phyloP scores from a whole-genome alignment of 2,888 invertebrate genomes.

The Autographa pulchrina region DNA sequence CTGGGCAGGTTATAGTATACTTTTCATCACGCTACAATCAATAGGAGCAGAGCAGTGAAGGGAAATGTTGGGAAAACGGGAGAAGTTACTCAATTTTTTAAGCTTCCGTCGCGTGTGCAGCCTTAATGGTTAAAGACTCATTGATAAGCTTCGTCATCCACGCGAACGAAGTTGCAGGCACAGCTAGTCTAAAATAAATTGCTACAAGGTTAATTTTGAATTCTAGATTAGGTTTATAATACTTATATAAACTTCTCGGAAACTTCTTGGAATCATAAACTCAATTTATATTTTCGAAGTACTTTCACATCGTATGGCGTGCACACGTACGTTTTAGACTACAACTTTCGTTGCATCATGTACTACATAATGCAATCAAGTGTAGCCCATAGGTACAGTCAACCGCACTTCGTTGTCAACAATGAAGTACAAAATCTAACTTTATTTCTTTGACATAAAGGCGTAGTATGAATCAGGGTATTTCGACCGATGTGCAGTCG shows the following conservation, averaged over 20 bases:
- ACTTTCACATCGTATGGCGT: not conserved
- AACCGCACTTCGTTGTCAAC: not conserved
- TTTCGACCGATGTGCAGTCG: not conserved
- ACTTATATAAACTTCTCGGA: not conserved
- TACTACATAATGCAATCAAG: not conserved
- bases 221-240: no score
- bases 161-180: no score
- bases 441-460: not conserved
- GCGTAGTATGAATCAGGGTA: not conserved
- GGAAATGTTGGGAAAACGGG: no score
- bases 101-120: no score
- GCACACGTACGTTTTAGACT: not conserved
- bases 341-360: not conserved
- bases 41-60: no score
- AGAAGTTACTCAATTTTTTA: no score
- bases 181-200: not conserved
- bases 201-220: not conserved
- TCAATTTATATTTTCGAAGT: conserved; percentile 3
- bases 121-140: no score
- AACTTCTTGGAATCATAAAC: not conserved
- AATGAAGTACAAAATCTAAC: not conserved
- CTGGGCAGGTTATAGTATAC: no score
- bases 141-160: no score
- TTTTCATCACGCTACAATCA: no score
- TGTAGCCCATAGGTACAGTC: not conserved